phyloP scores from a whole-genome alignment of 2,113 vertebrate genomes.

The Myotis brandtii region DNA sequence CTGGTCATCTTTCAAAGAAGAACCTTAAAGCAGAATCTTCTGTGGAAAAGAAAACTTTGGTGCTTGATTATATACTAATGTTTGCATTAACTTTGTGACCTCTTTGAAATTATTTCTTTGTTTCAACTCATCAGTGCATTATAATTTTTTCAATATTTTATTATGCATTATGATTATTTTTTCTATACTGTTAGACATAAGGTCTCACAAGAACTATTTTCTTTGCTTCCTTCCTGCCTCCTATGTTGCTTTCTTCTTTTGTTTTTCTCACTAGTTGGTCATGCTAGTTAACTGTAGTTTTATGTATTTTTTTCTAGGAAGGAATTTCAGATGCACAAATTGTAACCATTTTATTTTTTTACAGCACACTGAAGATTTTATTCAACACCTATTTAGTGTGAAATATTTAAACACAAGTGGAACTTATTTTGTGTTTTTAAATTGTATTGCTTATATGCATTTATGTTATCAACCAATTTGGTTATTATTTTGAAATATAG shows the following conservation, averaged over 20 bases:
- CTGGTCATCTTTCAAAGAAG: neutral
- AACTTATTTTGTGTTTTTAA: neutral
- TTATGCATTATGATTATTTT: neutral
- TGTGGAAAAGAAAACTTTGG: neutral
- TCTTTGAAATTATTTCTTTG: neutral
- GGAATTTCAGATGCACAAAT: neutral
- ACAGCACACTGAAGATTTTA: neutral
- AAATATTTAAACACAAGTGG: neutral
- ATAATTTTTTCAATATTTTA: neutral
- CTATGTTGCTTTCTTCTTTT: neutral
- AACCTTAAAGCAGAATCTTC: neutral
- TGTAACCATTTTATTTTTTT: neutral
- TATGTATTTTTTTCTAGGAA: conserved; percentile 15
- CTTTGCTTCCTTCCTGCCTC: neutral
- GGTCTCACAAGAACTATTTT: neutral
- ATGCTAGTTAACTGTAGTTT: neutral
- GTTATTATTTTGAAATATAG: neutral
- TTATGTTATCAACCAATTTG: neutral
- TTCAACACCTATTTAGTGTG: neutral
- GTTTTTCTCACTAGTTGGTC: neutral
- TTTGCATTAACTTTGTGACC: neutral
- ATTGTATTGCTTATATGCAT: neutral
- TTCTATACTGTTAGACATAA: neutral
- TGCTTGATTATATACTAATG: neutral
- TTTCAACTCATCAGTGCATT: neutral